Percentiles rank a stretch among this genome's conserved stretches.
Evolutionary conservation across 2,797 vertebrate genomes (phyloP).

Genomic region (Clangula hyemalis): DNA sequence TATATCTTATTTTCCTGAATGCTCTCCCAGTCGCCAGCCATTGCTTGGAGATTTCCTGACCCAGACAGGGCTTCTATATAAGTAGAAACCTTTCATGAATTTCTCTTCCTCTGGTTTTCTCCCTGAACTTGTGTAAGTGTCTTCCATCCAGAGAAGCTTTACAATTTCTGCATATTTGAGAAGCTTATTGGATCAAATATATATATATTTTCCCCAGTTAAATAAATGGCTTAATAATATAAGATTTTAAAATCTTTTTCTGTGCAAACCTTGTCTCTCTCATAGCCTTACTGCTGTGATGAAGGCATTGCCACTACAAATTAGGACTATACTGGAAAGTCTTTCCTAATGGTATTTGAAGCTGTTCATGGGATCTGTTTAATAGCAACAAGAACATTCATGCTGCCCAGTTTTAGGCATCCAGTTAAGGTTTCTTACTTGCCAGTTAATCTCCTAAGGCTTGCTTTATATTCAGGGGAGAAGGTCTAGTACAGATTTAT

Average conservation of each 20-base stretch:
- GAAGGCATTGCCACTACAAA: background rate
- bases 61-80: background rate
- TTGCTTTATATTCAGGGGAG: background rate
- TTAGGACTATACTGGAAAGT: background rate
- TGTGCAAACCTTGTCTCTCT: background rate
- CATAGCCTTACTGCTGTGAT: background rate
- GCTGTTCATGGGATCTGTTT: background rate
- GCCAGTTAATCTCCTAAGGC: background rate
- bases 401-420: background rate
- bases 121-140: background rate
- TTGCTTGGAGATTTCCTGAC: constrained; percentile 53
- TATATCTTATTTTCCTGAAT: constrained; percentile 43
- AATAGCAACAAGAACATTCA: background rate
- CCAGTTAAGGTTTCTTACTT: background rate
- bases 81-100: constrained; percentile 22
- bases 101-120: background rate
- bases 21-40: background rate
- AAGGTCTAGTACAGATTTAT: background rate
- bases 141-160: background rate
- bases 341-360: background rate
- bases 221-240: background rate
- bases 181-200: background rate
- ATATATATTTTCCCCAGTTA: background rate
- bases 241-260: background rate
- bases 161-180: background rate